Base-by-base conservation (phyloP, 35 echinoderm and acorn worm species). In the Apostichopus parvimensis region DNA sequence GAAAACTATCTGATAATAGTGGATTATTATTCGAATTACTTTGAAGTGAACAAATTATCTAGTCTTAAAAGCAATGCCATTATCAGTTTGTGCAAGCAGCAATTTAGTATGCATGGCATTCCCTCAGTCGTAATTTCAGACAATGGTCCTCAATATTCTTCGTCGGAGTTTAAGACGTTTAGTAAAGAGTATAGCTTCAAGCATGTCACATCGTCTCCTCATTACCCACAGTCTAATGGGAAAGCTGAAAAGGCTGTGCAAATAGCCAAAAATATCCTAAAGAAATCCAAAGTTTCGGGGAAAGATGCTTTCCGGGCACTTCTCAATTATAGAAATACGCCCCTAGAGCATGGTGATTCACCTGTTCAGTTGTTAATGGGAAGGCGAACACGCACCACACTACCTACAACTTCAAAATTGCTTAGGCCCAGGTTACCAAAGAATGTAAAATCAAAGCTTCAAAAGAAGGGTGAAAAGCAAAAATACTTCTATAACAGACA, bases 161-260 rank as follows among this genome's bases (percentile, higher is more conserved):
- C 6, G 80, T 56, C n/a, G 7, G 92, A 94, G 54, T 96, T 94
- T 12, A 52, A 77, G 26, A 57, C 52, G 73, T 93, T 93, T 25
- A 65, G 78, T n/a, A 85, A 78, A 55, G 2, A 70, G 0, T 96
- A 91, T 70, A 20, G 53, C 28, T 87, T 96, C 66, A 66, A 12
- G 91, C 92, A 93, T 65, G 59, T 23, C 2, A 94, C 87, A 15
- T 91, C 70, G 1, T 93, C 92, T 6, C 92, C 95, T 4, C 15
- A 62, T 1, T 91, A 95, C 70, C 91, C 94, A 87, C 90, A 92
- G 60, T 92, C 90, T 56, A 95, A 92, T 56, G 90, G 94, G 12
- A 90, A 78, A 87, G 80, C 94, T 14, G 90, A 94, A 87, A 92
- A 95, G 91, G 90, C 81, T 17, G 94, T 87, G 20, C 94, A 95